A percentile compares a stretch with the other conserved stretches of the same genome.
These are phyloP conservation scores for Edolisoma coerulescens DNA, from an alignment of 2,113 vertebrate species.

Conservation along the genomic window DNA sequence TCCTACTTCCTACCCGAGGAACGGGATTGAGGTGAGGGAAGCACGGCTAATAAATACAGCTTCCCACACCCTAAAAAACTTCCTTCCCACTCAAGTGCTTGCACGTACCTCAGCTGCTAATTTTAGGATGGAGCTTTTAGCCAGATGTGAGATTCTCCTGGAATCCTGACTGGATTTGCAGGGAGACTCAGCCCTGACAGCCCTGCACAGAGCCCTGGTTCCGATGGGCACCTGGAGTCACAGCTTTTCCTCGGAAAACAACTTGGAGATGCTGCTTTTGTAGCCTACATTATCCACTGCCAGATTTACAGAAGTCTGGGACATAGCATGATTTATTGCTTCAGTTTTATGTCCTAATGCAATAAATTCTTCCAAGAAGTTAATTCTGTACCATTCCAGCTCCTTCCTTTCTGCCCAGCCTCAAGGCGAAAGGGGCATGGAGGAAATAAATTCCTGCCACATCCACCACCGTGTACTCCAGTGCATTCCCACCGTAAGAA, in stretches of 20 bases:
- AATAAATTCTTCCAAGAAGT: neutral
- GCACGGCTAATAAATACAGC: neutral
- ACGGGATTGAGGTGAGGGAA: neutral
- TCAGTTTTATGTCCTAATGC: neutral
- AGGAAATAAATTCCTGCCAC: neutral
- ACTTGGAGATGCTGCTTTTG: neutral
- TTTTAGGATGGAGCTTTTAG: neutral
- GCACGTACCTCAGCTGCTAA: neutral
- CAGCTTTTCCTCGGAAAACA: neutral
- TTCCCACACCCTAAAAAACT: neutral
- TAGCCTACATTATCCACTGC: neutral
- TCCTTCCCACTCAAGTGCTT: neutral
- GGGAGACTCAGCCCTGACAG: neutral
- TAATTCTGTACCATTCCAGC: neutral
- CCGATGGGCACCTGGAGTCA: accelerated
- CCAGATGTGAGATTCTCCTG: neutral
- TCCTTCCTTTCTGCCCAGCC: neutral
- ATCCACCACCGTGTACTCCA: neutral
- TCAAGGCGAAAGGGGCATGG: neutral
- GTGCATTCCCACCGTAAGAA: neutral
- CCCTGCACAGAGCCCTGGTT: neutral
- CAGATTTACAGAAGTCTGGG: neutral
- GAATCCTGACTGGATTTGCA: neutral
- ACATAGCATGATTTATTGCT: neutral
- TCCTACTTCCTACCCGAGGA: neutral